phyloP scores from a whole-genome alignment of 2,888 invertebrate genomes.

The Hirtodrosophila confusa region DNA sequence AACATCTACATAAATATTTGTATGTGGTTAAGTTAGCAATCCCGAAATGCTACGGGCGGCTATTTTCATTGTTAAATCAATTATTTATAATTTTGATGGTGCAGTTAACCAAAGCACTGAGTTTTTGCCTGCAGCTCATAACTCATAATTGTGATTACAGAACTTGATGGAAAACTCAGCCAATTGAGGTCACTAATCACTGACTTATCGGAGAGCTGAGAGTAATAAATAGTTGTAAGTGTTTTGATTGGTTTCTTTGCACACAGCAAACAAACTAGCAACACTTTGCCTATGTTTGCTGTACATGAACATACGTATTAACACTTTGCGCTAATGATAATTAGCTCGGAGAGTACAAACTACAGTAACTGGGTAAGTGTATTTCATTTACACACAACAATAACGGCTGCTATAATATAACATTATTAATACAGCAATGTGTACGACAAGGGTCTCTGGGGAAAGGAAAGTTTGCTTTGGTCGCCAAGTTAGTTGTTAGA shows the following conservation, averaged over 20 bases:
- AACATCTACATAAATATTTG: conserved; percentile 1
- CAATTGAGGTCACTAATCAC: conserved; percentile 7
- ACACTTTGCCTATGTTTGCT: conserved; percentile 33
- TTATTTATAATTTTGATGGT: conserved; percentile 41
- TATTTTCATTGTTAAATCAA: conserved; percentile 29
- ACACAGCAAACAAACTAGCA: conserved; percentile 16
- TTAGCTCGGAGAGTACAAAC: conserved; percentile 25
- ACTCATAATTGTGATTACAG: not conserved
- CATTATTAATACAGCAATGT: conserved; percentile 33
- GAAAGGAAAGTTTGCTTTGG: conserved; percentile 16
- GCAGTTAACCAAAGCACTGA: conserved; percentile 7
- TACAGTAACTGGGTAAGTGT: conserved; percentile 14
- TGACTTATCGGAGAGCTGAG: conserved; percentile 4
- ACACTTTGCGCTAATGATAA: conserved; percentile 50
- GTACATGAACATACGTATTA: conserved; percentile 38
- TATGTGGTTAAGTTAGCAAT: conserved; percentile 26
- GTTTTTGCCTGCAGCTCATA: not conserved
- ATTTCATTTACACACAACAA: conserved; percentile 17
- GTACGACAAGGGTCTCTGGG: conserved; percentile 11
- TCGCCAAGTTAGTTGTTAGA: conserved; percentile 24
- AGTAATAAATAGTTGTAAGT: conserved; percentile 11
- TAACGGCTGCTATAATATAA: conserved; percentile 31
- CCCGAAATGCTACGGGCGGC: conserved; percentile 25
- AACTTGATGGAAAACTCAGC: not conserved
- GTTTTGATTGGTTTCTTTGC: conserved; percentile 21